Conservation (phyloP, 2,888 invertebrate genomes). For the Limenitis camilla region DNA sequence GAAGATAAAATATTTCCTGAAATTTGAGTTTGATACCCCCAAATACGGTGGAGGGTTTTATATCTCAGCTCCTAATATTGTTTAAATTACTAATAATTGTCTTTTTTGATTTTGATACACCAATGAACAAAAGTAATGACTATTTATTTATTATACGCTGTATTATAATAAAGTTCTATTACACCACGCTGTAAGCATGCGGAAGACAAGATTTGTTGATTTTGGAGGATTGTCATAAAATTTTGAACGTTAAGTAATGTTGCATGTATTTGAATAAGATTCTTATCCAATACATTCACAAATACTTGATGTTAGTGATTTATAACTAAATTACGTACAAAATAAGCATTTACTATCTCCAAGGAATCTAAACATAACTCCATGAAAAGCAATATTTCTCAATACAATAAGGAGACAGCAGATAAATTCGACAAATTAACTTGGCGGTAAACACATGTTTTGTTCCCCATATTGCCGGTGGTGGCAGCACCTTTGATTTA, state of each 20-base stretch:
- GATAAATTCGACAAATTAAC: slow-evolving; percentile 75
- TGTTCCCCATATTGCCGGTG: slow-evolving; percentile 68
- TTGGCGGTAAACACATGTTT: slow-evolving; percentile 72
- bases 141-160: too few species aligned
- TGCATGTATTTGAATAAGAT: neutral
- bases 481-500: slow-evolving; percentile 70
- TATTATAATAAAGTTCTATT: too few species aligned
- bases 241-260: neutral
- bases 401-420: slow-evolving; percentile 61
- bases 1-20: too few species aligned
- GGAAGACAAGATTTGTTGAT: too few species aligned
- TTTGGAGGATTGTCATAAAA: neutral
- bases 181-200: too few species aligned
- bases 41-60: too few species aligned
- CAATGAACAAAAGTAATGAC: too few species aligned
- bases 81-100: too few species aligned
- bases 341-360: slow-evolving; percentile 5
- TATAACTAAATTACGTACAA: slow-evolving; percentile 2
- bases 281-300: neutral
- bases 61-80: too few species aligned
- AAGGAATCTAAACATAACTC: slow-evolving; percentile 30
- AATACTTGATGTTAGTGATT: neutral
- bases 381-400: slow-evolving; percentile 61
- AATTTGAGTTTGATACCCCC: too few species aligned
- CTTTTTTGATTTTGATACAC: too few species aligned